phyloP scores from a whole-genome alignment of 53 echinoderm and acorn worm species.

The Luidia sarsii region DNA sequence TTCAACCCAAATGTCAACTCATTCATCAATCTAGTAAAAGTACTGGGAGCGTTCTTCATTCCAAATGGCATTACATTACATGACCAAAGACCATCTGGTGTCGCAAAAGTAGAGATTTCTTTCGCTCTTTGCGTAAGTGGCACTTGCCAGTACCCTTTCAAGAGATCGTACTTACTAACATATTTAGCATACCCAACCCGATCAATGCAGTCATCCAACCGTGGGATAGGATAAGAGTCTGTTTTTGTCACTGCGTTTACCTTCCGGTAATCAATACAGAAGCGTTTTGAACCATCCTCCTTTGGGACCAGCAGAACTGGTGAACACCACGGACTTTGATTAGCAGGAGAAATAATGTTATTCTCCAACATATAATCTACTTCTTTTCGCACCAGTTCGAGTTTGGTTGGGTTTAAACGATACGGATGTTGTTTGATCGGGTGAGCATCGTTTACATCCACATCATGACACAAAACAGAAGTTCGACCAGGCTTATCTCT shows the following conservation, averaged over 20 bases:
- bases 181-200: conserved; percentile 23
- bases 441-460: conserved; percentile 53
- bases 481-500: conserved; percentile 37
- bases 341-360: conserved; percentile 26
- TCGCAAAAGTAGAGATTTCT: conserved; percentile 50
- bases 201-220: conserved; percentile 57
- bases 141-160: conserved; percentile 56
- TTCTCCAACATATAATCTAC: conserved; percentile 24
- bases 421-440: conserved; percentile 68
- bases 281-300: conserved; percentile 1
- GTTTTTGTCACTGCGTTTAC: conserved; percentile 50
- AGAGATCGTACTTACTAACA: conserved; percentile 43
- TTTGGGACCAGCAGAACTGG: conserved; percentile 15
- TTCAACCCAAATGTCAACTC: not conserved
- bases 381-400: conserved; percentile 4
- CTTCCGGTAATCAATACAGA: conserved; percentile 61
- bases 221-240: conserved; percentile 54
- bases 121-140: conserved; percentile 36
- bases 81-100: conserved; percentile 17
- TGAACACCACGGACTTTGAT: conserved; percentile 47
- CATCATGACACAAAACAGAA: conserved; percentile 28
- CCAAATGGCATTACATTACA: conserved; percentile 55
- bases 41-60: conserved; percentile 38
- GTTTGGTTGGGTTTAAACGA: conserved; percentile 54
- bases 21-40: conserved; percentile 51